Percentiles rank a stretch among this genome's conserved stretches.
These are phyloP conservation scores for Ernsta delagoae DNA, from an alignment of 2,888 invertebrate genomes.

Conservation along the genomic window DNA sequence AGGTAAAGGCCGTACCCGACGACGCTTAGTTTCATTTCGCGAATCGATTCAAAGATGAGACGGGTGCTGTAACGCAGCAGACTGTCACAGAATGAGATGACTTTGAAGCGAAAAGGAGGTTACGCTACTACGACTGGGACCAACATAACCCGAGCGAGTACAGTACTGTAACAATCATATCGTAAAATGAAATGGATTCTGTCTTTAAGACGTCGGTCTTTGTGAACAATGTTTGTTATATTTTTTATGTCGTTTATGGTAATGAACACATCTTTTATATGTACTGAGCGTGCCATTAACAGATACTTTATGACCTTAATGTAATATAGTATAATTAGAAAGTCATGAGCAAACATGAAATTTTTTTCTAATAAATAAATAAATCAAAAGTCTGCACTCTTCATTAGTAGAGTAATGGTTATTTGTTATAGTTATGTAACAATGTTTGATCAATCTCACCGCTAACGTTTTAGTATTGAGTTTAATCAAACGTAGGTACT, in stretches of 20 bases:
- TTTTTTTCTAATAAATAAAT: background rate
- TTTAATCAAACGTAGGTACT: too few species aligned
- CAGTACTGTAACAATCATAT: slow-evolving; percentile 13
- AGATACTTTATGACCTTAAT: background rate
- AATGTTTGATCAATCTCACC: too few species aligned
- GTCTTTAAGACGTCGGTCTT: background rate
- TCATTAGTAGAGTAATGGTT: too few species aligned
- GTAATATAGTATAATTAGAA: background rate
- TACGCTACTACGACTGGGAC: slow-evolving; percentile 30
- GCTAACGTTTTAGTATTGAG: too few species aligned
- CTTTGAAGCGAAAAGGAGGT: slow-evolving; percentile 32
- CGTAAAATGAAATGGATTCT: slow-evolving; percentile 11
- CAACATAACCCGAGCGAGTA: slow-evolving; percentile 30
- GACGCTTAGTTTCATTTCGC: slow-evolving; percentile 69
- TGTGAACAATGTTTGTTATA: background rate
- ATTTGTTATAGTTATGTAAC: too few species aligned
- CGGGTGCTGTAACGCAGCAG: slow-evolving; percentile 47
- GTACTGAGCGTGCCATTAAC: background rate
- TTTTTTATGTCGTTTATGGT: background rate
- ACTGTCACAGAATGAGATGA: slow-evolving; percentile 16
- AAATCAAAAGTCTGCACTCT: background rate
- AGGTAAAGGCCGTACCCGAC: slow-evolving; percentile 55
- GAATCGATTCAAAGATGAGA: slow-evolving; percentile 64
- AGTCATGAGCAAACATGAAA: too few species aligned
- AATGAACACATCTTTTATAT: background rate